These are phyloP conservation scores for Scotopteryx bipunctaria DNA, from an alignment of 2,888 invertebrate species.

Conservation along the genomic window DNA sequence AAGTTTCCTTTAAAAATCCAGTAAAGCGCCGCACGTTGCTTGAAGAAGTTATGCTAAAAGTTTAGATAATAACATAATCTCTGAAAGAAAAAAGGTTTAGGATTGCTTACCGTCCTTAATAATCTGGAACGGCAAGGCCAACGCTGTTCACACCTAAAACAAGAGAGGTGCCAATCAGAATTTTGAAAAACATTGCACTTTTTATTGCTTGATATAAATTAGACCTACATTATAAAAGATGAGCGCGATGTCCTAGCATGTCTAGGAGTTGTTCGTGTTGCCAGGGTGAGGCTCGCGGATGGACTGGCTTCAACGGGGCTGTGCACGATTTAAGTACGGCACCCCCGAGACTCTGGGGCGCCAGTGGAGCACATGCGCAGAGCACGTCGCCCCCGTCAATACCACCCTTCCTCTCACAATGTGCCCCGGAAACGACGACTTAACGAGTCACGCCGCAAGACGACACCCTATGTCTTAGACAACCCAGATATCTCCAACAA, in stretches of 20 bases:
- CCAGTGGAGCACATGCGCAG: constrained; percentile 76
- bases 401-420: constrained; percentile 75
- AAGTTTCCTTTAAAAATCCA: background rate
- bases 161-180: constrained; percentile 54
- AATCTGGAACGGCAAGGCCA: constrained; percentile 48
- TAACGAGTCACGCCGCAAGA: constrained; percentile 75
- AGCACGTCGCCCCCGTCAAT: constrained; percentile 68
- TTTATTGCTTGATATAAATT: constrained; percentile 1
- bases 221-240: constrained; percentile 55
- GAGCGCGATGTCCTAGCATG: constrained; percentile 23
- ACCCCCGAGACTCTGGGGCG: constrained; percentile 77
- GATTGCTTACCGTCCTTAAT: constrained; percentile 56
- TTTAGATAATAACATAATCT: constrained; percentile 24
- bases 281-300: constrained; percentile 56
- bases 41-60: constrained; percentile 10
- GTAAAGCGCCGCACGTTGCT: background rate
- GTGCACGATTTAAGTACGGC: constrained; percentile 68
- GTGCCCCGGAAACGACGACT: constrained; percentile 78
- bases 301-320: constrained; percentile 67
- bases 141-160: constrained; percentile 63
- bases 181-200: constrained; percentile 19
- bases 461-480: constrained; percentile 56
- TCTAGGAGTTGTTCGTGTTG: constrained; percentile 49
- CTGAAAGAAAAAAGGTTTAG: constrained; percentile 22
- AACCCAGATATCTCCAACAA: constrained; percentile 43